Evolutionary conservation across 2,797 vertebrate species (phyloP).

Genomic region (Fratercula arctica): DNA sequence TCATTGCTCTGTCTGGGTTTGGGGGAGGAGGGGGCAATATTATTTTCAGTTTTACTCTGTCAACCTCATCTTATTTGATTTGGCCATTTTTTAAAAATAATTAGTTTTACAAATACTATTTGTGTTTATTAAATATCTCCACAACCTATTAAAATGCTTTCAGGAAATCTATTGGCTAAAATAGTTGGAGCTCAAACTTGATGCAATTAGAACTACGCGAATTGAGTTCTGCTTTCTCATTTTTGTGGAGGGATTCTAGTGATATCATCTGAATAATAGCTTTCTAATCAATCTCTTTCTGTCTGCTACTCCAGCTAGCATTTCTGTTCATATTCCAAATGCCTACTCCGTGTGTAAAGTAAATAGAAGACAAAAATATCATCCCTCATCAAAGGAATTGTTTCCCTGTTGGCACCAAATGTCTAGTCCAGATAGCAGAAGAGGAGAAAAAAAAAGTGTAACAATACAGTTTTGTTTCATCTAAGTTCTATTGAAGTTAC

Average conservation of each 20-base stretch:
- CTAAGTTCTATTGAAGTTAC: background rate
- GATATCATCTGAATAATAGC: background rate
- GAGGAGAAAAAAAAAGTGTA: background rate
- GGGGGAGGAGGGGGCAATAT: background rate
- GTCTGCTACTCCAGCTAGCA: background rate
- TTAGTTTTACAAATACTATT: background rate
- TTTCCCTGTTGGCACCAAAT: background rate
- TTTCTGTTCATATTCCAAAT: background rate
- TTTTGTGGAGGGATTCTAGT: background rate
- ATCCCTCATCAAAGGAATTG: background rate
- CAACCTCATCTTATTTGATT: background rate
- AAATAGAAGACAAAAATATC: slow-evolving; percentile 5
- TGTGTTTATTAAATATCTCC: background rate
- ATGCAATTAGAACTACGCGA: background rate
- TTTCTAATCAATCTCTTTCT: background rate
- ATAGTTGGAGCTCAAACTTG: background rate
- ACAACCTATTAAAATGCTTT: background rate
- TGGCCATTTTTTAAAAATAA: background rate
- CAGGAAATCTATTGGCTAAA: background rate
- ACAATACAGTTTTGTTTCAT: background rate
- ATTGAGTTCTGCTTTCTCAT: background rate
- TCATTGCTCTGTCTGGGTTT: background rate
- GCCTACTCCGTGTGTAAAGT: background rate
- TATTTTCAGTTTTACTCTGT: background rate
- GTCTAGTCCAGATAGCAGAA: background rate